Evolutionary conservation across 2,797 vertebrate species (phyloP), one percentile per base, ranked within the genome.

Genomic region (Mormyrus hasselquistii): DNA sequence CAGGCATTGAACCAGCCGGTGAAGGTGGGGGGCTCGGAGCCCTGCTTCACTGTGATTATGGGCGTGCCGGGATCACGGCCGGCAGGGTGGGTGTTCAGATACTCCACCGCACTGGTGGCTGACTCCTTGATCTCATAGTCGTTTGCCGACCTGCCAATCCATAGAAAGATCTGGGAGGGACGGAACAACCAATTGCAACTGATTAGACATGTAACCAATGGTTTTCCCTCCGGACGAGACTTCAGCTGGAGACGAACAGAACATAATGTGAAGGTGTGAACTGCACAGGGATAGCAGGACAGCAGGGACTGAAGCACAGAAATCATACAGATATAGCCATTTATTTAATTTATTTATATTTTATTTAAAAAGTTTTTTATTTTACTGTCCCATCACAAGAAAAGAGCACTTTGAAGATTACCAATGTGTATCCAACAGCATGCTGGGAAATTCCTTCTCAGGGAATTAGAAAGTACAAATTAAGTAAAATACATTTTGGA

Each of bases 1-100:
- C 98, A 98, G 0, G 97, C 97, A 0, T 94, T 95, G 94, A 98
- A 98, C 98, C 98, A 98, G 6, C 98, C 98, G 0, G 97, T 98
- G 94, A 98, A 98, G 34, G 97, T 98, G 55, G 95, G 96, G 0
- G 97, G 98, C 62, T 98, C 98, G 0, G 92, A 91, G 65, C 97
- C 97, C 93, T 98, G 97, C 90, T 98, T 98, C 89, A 98, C 95
- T 1, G 92, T 91, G 89, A 96, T 89, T 89, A 97, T 92, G 0
- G 97, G 95, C 0, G 97, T 97, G 29, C 96, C 95, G 0, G 91
- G 53, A 93, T 98, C 97, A 2, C 98, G 96, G 16, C 94, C 95
- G 0, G 97, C 97, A 0, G 98, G 97, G 90, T 98, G 98, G 19
- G 93, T 96, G 92, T 93, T 96, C 88, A 98, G 94, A 92, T 98